Percentiles rank a stretch among this genome's conserved stretches.
These are phyloP conservation scores for Dendrocincla fuliginosa DNA, from an alignment of 2,797 vertebrate species.

Conservation along the genomic window DNA sequence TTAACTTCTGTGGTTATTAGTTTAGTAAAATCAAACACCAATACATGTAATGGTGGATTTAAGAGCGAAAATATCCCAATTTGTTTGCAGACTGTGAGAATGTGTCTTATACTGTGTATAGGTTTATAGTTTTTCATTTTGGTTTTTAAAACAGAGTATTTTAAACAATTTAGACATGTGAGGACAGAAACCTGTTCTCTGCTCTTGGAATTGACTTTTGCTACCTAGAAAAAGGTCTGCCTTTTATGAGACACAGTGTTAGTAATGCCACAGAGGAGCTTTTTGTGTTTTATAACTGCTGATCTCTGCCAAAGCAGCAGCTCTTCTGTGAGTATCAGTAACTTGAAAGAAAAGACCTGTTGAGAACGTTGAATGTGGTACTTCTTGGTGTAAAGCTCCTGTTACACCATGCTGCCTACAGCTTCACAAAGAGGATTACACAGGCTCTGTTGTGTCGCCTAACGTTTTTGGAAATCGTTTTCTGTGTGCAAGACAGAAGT, in stretches of 20 bases:
- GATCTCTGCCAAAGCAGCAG: constrained; percentile 9
- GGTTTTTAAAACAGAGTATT: background rate
- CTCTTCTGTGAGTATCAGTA: constrained; percentile 7
- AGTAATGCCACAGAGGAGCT: background rate
- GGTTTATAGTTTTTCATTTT: background rate
- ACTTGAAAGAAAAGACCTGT: constrained; percentile 7
- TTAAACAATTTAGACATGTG: background rate
- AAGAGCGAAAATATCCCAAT: background rate
- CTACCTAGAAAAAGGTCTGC: background rate
- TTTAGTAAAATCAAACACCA: background rate
- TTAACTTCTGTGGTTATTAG: background rate
- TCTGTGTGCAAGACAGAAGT: background rate
- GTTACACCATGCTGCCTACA: background rate
- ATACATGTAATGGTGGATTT: background rate
- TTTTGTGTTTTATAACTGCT: constrained; percentile 29
- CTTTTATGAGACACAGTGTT: background rate
- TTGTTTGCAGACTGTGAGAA: background rate
- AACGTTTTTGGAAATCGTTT: background rate
- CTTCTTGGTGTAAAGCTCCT: constrained; percentile 15
- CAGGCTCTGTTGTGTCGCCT: background rate
- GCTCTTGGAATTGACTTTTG: background rate
- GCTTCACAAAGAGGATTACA: constrained; percentile 35
- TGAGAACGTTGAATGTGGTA: background rate
- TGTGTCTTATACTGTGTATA: background rate
- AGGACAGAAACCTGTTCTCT: background rate